A percentile compares a stretch with the other conserved stretches of the same genome.
phyloP scores from a whole-genome alignment of 2,797 vertebrate species.

The Cynopterus sphinx region DNA sequence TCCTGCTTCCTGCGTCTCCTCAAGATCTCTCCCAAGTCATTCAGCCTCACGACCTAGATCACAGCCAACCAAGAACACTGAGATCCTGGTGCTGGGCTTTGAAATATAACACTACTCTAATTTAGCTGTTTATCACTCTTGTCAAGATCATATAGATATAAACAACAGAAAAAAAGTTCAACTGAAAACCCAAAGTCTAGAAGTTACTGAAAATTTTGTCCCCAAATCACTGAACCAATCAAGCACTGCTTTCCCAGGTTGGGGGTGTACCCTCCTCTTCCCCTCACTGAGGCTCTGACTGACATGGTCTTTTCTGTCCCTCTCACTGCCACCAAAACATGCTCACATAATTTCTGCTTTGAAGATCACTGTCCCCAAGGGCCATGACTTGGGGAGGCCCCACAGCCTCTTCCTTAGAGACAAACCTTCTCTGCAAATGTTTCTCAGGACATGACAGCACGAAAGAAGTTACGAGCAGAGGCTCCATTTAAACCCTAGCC shows the following conservation, averaged over 20 bases:
- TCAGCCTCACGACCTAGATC: too few relatives aligned
- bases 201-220: neutral
- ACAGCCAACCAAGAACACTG: rapidly evolving
- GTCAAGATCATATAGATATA: neutral
- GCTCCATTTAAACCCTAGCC: neutral
- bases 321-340: neutral
- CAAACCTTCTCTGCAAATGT: rapidly evolving
- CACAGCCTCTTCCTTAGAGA: neutral
- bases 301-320: neutral
- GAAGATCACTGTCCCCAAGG: neutral
- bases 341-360: neutral
- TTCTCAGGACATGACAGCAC: neutral
- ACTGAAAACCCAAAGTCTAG: neutral
- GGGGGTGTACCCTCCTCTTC: too few relatives aligned
- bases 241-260: neutral
- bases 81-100: neutral
- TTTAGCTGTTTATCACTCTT: neutral
- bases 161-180: neutral
- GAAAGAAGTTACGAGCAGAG: neutral
- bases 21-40: neutral
- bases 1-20: neutral
- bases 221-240: neutral
- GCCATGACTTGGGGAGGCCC: neutral
- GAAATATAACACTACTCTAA: neutral
- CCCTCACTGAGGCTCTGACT: neutral